Percentiles rank a stretch among this genome's conserved stretches.
Evolutionary conservation across 1,140 invertebrate species (phyloP).

Genomic region (Chlorops oryzae): DNA sequence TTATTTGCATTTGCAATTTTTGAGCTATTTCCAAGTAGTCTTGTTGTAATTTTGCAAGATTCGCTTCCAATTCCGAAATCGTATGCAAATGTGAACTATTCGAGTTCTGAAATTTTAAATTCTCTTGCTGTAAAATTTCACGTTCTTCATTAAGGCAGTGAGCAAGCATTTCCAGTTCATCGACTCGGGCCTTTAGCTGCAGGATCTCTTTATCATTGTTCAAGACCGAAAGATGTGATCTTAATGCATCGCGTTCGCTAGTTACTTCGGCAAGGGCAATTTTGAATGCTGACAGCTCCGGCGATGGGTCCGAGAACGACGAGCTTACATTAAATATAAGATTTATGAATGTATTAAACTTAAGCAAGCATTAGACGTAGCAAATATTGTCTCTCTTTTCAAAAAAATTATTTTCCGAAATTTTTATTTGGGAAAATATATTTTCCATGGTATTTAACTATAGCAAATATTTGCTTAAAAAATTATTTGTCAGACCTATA

Average conservation of each 20-base stretch:
- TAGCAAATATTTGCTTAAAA: too few species aligned
- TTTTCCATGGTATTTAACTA: too few species aligned
- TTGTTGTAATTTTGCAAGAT: conserved; percentile 48
- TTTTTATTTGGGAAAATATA: not conserved
- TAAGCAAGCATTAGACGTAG: too few species aligned
- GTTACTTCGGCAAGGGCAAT: conserved; percentile 37
- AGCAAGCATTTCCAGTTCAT: conserved; percentile 38
- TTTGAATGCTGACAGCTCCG: conserved; percentile 36
- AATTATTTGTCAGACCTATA: too few species aligned
- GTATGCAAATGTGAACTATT: conserved; percentile 38
- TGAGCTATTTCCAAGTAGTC: conserved; percentile 48
- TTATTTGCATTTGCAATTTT: conserved; percentile 53
- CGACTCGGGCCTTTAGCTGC: conserved; percentile 17
- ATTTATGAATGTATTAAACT: too few species aligned
- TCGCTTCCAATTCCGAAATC: conserved; percentile 43
- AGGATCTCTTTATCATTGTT: conserved; percentile 26
- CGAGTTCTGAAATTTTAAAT: conserved; percentile 24
- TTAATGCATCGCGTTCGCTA: conserved; percentile 35
- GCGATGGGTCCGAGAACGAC: too few species aligned
- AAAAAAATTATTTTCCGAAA: not conserved
- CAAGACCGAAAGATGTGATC: conserved; percentile 25
- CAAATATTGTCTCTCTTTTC: not conserved
- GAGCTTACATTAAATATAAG: too few species aligned
- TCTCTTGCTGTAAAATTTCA: conserved; percentile 34
- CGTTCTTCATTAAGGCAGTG: conserved; percentile 47